phyloP scores from a whole-genome alignment of 2,888 invertebrate species.

The Tinea semifulvella region DNA sequence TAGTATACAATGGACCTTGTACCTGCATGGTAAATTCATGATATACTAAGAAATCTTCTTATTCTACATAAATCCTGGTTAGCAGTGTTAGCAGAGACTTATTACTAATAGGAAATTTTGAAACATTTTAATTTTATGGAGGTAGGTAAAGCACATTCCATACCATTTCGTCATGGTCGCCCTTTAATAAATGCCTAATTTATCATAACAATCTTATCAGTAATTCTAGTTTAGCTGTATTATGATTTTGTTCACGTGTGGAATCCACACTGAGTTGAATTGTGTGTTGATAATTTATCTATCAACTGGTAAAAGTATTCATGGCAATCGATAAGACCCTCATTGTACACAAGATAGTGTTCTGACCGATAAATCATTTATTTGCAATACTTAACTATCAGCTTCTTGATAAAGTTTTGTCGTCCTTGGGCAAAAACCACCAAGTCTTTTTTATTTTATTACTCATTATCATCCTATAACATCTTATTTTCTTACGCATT shows the following conservation, averaged over 20 bases:
- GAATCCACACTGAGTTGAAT: no score
- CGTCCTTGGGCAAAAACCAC: background rate
- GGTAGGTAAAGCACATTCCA: no score
- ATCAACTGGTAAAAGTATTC: background rate
- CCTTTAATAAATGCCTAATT: no score
- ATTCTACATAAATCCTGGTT: no score
- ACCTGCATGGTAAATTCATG: background rate
- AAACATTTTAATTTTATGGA: no score
- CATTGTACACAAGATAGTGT: background rate
- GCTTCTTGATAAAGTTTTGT: background rate
- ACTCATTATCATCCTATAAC: background rate
- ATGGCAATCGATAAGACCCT: conserved; percentile 4
- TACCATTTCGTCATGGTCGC: no score
- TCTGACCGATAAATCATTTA: conserved; percentile 9
- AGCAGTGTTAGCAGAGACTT: no score
- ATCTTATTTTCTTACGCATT: no score
- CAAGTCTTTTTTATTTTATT: background rate
- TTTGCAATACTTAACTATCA: conserved; percentile 4
- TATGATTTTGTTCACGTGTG: no score
- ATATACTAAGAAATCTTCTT: background rate
- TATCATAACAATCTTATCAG: no score
- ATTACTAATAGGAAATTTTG: no score
- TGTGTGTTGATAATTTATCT: conserved; percentile 1
- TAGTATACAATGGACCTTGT: background rate
- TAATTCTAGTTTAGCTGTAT: no score